Percentiles rank a stretch among this genome's conserved stretches.
phyloP scores from a whole-genome alignment of 1,140 invertebrate species.

The Aphelinus certus region DNA sequence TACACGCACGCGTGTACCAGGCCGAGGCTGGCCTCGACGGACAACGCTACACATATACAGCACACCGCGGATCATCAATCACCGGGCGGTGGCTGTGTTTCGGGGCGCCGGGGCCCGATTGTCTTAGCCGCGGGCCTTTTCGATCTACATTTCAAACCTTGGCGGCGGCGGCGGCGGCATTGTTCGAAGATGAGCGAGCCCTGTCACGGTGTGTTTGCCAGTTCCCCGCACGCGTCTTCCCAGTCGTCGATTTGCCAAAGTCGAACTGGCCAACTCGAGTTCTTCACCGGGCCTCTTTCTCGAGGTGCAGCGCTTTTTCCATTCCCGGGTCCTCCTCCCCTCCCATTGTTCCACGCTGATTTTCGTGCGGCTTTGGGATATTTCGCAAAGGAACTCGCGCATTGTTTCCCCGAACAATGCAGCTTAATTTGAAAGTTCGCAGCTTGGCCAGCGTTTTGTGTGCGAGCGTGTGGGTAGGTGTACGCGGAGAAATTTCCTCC shows the following conservation, averaged over 20 bases:
- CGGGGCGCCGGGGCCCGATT: neutral
- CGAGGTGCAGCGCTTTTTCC: neutral
- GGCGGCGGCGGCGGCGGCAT: too few species aligned
- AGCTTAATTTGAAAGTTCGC: slow-evolving; percentile 35
- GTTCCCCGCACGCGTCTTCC: neutral
- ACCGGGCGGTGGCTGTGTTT: neutral
- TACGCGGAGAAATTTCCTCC: slow-evolving; percentile 19
- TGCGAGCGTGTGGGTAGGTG: neutral
- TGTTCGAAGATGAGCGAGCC: too few species aligned
- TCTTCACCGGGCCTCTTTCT: neutral
- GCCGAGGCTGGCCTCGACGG: too few species aligned
- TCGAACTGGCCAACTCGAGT: neutral
- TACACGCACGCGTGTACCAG: too few species aligned
- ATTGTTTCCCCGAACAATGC: slow-evolving; percentile 39
- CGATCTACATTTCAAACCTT: too few species aligned
- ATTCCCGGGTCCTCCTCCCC: too few species aligned
- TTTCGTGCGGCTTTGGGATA: slow-evolving; percentile 23
- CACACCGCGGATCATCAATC: slow-evolving; percentile 20
- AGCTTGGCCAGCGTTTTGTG: slow-evolving; percentile 20
- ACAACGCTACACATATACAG: too few species aligned
- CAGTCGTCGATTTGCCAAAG: slow-evolving; percentile 34
- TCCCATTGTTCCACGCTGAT: slow-evolving; percentile 31
- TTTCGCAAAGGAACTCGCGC: neutral
- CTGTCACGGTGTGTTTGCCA: too few species aligned
- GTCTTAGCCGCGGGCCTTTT: slow-evolving; percentile 11